A percentile compares a stretch with the other conserved stretches of the same genome.
phyloP scores from a whole-genome alignment of 1,140 invertebrate species.

The Lineus longissimus region DNA sequence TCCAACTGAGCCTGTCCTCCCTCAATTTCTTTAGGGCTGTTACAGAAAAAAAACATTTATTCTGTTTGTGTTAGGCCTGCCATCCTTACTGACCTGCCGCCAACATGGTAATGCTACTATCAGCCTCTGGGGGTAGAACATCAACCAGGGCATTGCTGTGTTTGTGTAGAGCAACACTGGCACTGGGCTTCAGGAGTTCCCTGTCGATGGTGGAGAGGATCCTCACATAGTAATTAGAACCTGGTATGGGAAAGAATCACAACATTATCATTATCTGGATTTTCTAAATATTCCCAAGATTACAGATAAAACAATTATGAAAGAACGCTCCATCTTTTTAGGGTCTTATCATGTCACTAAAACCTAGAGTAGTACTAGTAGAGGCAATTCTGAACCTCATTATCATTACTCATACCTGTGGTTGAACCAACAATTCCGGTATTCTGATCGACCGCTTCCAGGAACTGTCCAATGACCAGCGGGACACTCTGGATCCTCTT shows the following conservation, averaged over 20 bases:
- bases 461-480: constrained; percentile 94
- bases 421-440: constrained; percentile 88
- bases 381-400: no score
- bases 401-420: no score
- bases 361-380: no score
- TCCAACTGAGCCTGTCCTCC: no score
- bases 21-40: no score
- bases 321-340: no score
- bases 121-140: constrained; percentile 95
- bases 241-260: constrained; percentile 53
- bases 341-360: no score
- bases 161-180: constrained; percentile 94
- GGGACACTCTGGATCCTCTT: constrained; percentile 97
- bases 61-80: no score
- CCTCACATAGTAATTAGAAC: constrained; percentile 97
- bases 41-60: no score
- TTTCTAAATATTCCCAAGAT: no score
- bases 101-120: constrained; percentile 94
- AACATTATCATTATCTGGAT: no score
- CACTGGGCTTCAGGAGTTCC: constrained; percentile 91
- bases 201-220: constrained; percentile 91
- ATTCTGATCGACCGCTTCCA: constrained; percentile 97
- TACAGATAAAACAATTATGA: neutral
- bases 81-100: constrained; percentile 66
- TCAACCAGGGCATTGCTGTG: constrained; percentile 97